Conservation (phyloP, 2,888 invertebrate species). For the Heliconius charithonia region DNA sequence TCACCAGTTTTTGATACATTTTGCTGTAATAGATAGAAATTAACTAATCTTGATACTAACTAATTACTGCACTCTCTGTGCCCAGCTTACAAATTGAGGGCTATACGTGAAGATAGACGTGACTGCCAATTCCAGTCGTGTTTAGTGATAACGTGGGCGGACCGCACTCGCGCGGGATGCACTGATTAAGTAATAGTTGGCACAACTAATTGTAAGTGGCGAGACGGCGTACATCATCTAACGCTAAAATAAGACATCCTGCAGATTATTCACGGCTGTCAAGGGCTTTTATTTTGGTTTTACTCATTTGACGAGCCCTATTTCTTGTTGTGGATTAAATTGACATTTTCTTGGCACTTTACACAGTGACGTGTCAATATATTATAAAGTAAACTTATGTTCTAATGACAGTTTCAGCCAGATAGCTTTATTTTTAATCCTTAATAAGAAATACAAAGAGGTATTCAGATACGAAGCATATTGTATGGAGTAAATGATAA, state of each 20-base stretch:
- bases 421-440: background rate
- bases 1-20: background rate
- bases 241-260: slow-evolving; percentile 43
- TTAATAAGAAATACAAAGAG: background rate
- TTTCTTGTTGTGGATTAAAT: slow-evolving; percentile 8
- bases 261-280: slow-evolving; percentile 35
- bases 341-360: slow-evolving; percentile 10
- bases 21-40: background rate
- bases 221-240: slow-evolving; percentile 37
- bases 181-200: slow-evolving; percentile 47
- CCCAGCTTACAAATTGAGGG: background rate
- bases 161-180: slow-evolving; percentile 38
- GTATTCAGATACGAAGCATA: background rate
- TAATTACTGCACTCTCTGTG: background rate
- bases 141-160: slow-evolving; percentile 23
- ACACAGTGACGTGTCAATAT: background rate
- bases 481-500: background rate
- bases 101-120: background rate
- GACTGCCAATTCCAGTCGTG: slow-evolving; percentile 3
- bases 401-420: background rate
- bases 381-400: background rate
- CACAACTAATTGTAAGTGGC: slow-evolving; percentile 41
- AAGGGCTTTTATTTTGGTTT: slow-evolving; percentile 28
- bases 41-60: background rate
- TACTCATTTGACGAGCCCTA: background rate